Percentiles rank a stretch among this genome's conserved stretches.
phyloP scores from a whole-genome alignment of 1,140 invertebrate species.

The Battus philenor region DNA sequence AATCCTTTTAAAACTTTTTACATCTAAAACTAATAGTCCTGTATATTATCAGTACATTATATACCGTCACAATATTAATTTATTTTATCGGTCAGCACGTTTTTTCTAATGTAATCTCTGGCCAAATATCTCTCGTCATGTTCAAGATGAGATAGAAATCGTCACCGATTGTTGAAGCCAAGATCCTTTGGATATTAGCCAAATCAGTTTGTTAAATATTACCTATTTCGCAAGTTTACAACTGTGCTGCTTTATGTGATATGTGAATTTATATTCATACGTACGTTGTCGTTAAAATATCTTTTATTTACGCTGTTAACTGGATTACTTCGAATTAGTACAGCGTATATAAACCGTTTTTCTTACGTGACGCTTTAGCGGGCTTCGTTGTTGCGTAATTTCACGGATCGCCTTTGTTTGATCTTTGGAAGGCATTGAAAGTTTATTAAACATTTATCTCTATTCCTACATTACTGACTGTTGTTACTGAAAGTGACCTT shows the following conservation, averaged over 20 bases:
- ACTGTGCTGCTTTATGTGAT: slow-evolving; percentile 12
- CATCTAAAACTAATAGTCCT: too few relatives aligned
- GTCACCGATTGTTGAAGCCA: slow-evolving; percentile 18
- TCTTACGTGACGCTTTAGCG: slow-evolving; percentile 5
- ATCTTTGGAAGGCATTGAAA: slow-evolving; percentile 10
- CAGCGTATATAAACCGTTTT: slow-evolving; percentile 13
- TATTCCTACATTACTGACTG: too few relatives aligned
- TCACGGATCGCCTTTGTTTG: slow-evolving; percentile 1
- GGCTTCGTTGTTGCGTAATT: slow-evolving; percentile 10
- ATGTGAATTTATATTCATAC: slow-evolving; percentile 8
- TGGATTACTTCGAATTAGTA: slow-evolving; percentile 6
- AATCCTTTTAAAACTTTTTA: too few relatives aligned
- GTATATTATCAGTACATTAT: too few relatives aligned
- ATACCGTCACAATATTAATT: too few relatives aligned
- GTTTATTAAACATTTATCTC: too few relatives aligned
- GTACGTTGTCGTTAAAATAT: slow-evolving; percentile 8
- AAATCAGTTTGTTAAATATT: slow-evolving; percentile 25
- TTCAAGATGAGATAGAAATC: slow-evolving; percentile 27
- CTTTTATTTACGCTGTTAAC: slow-evolving; percentile 5
- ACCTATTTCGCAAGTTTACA: slow-evolving; percentile 16
- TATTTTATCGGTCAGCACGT: too few relatives aligned
- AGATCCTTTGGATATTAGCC: slow-evolving; percentile 40
- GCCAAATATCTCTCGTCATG: neutral
- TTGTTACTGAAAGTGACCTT: too few relatives aligned
- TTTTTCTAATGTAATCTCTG: too few relatives aligned